A percentile compares a stretch with the other conserved stretches of the same genome.
These are phyloP conservation scores for Chlorospingus semifuscus DNA, from an alignment of 2,797 vertebrate genomes.

Conservation along the genomic window DNA sequence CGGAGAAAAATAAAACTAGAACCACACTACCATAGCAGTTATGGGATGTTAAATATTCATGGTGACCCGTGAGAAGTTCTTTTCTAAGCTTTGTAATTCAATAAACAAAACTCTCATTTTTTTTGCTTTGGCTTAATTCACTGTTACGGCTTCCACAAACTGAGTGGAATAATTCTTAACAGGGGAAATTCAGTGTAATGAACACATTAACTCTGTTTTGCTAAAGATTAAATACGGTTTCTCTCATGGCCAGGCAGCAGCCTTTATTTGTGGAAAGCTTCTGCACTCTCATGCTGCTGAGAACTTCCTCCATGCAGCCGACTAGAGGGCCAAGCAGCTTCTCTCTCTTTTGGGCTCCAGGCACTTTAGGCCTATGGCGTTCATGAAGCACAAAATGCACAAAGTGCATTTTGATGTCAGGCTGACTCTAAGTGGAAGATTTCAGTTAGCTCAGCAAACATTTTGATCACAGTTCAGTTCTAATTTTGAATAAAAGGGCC, in stretches of 20 bases:
- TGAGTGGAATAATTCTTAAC: conserved; percentile 4
- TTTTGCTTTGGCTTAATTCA: background rate
- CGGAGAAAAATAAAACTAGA: background rate
- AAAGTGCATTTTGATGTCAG: background rate
- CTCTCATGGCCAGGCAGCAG: background rate
- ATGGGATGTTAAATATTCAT: background rate
- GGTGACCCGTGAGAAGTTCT: background rate
- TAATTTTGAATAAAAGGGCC: background rate
- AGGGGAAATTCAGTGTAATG: background rate
- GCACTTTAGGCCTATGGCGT: accelerated
- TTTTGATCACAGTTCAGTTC: background rate
- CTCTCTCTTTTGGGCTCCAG: background rate
- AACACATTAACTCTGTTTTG: background rate
- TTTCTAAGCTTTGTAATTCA: background rate
- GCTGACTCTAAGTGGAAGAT: background rate
- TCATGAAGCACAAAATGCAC: background rate
- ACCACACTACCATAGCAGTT: background rate
- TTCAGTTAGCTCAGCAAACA: background rate
- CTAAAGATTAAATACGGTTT: background rate
- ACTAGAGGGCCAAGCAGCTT: background rate
- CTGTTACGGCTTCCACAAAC: background rate
- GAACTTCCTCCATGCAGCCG: background rate
- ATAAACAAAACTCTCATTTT: background rate
- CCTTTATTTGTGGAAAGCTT: background rate
- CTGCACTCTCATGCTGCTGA: background rate